Evolutionary conservation across 2,888 invertebrate species (phyloP).

Genomic region (Colostygia pectinataria): DNA sequence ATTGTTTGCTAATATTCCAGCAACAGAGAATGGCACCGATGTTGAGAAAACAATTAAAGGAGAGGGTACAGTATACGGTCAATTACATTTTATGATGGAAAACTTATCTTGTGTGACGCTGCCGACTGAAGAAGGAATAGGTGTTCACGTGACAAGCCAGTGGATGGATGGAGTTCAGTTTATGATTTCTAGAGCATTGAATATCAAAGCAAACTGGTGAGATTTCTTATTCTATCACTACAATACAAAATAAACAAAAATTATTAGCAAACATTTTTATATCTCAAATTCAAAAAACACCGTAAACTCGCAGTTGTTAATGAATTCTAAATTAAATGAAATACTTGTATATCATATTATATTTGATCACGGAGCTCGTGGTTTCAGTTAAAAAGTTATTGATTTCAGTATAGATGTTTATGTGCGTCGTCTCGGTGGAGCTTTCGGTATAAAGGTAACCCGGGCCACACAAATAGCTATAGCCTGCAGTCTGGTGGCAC

Average conservation of each 20-base stretch:
- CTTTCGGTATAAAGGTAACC: slow-evolving; percentile 88
- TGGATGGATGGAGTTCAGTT: slow-evolving; percentile 83
- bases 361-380: too few relatives aligned
- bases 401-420: slow-evolving; percentile 79
- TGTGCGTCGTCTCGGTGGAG: slow-evolving; percentile 59
- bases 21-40: slow-evolving; percentile 37
- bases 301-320: too few relatives aligned
- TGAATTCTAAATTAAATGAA: too few relatives aligned
- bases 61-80: slow-evolving; percentile 76
- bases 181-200: slow-evolving; percentile 66
- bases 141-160: slow-evolving; percentile 84
- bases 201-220: too few relatives aligned
- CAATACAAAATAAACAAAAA: too few relatives aligned
- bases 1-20: slow-evolving; percentile 3
- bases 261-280: too few relatives aligned
- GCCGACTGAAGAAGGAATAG: slow-evolving; percentile 87
- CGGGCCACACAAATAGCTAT: slow-evolving; percentile 77
- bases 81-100: slow-evolving; percentile 91
- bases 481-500: slow-evolving; percentile 75
- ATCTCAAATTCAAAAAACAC: too few relatives aligned
- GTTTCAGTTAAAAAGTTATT: too few relatives aligned
- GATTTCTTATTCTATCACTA: too few relatives aligned
- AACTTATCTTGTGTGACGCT: slow-evolving; percentile 84
- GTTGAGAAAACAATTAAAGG: slow-evolving; percentile 75
- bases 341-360: too few relatives aligned